Conservation (phyloP, 1,140 invertebrate genomes). For the Bacillus rossius region DNA sequence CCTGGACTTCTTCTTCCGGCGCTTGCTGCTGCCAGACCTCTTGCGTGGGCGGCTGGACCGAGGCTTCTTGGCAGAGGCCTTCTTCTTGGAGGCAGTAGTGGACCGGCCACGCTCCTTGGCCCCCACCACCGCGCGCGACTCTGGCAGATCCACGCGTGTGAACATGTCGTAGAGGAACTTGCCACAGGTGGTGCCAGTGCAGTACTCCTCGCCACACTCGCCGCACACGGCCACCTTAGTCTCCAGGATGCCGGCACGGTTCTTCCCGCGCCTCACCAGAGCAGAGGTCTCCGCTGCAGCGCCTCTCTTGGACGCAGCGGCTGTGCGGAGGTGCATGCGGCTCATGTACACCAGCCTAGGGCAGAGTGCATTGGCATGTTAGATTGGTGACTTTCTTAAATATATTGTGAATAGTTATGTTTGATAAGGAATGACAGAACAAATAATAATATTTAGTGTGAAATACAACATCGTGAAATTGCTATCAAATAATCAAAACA, state of each 20-base stretch:
- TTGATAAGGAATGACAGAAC: background rate
- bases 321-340: constrained; percentile 65
- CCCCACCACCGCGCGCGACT: no score
- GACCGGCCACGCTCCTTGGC: no score
- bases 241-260: constrained; percentile 71
- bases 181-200: constrained; percentile 54
- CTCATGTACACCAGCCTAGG: constrained; percentile 64
- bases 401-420: background rate
- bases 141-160: background rate
- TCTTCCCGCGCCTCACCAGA: constrained; percentile 64
- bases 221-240: constrained; percentile 59
- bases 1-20: no score
- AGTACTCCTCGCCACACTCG: constrained; percentile 83
- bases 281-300: constrained; percentile 57
- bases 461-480: background rate
- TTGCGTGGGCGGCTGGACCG: no score
- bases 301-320: constrained; percentile 35
- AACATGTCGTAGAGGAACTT: constrained; percentile 45
- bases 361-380: background rate
- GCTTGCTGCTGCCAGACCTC: no score
- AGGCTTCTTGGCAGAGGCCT: no score
- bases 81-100: no score
- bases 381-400: background rate
- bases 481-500: background rate
- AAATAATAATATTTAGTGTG: background rate